phyloP scores from a whole-genome alignment of 2,797 vertebrate species.

The Menidia menidia region DNA sequence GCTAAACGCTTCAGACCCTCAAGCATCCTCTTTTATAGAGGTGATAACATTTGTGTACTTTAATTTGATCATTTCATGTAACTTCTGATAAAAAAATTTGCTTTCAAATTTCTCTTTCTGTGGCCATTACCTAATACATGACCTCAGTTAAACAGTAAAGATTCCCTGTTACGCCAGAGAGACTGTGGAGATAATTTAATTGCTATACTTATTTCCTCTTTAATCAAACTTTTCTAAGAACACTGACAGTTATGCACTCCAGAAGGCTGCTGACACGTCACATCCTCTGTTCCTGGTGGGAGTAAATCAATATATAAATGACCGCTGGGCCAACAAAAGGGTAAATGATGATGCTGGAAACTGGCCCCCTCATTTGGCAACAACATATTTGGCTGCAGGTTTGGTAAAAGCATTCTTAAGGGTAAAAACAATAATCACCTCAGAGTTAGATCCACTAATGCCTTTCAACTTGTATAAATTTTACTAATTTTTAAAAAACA shows the following conservation, averaged over 20 bases:
- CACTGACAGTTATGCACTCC: slow-evolving; percentile 8
- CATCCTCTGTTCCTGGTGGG: slow-evolving; percentile 2
- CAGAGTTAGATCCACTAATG: neutral
- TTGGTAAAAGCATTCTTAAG: neutral
- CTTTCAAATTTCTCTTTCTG: neutral
- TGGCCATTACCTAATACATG: neutral
- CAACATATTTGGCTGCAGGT: neutral
- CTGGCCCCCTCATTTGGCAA: slow-evolving; percentile 5
- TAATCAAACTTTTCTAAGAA: slow-evolving; percentile 17
- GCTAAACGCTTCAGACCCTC: no score
- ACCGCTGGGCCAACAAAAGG: slow-evolving; percentile 24
- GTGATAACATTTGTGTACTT: no score
- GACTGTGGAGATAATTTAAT: slow-evolving; percentile 2
- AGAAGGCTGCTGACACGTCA: slow-evolving; percentile 20
- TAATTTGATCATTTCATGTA: neutral
- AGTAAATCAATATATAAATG: slow-evolving; percentile 13
- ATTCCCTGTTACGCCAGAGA: neutral
- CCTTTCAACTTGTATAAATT: neutral
- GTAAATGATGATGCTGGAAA: slow-evolving; percentile 26
- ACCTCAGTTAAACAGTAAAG: neutral
- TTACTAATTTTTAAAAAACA: neutral
- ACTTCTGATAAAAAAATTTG: slow-evolving; percentile 8
- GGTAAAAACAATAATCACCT: slow-evolving; percentile 6
- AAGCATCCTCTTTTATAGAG: neutral
- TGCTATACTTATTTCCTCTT: neutral